Base-by-base conservation (phyloP, 2,888 invertebrate species). In the Julus scanicus region DNA sequence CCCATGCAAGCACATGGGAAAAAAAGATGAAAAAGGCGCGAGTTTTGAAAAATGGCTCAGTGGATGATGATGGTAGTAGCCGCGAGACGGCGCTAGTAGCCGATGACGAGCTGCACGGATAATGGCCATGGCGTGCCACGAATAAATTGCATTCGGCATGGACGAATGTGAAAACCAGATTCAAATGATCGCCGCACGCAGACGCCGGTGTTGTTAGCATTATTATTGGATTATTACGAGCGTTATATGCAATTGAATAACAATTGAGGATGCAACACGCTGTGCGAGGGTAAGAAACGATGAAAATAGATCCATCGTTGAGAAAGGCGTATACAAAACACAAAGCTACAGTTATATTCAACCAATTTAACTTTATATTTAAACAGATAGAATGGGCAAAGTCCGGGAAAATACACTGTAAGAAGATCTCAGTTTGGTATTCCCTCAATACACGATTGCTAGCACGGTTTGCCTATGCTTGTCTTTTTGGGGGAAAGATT, bases 1-100 rank as follows among this genome's bases (percentile, higher is more conserved):
- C 84, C 17, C 48, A 40, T 84, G 40, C 84, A 84, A 39, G 11
- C 13, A 4, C 40, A 87, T 87, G 88, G n/a, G n/a, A n/a, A n/a
- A n/a, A n/a, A n/a, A n/a, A n/a, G 85, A 87, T 37, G 39, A 63
- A 71, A 84, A 80, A 85, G 39, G 37, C 63, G 29, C 5, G 1
- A 17, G n/a, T 1, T 20, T 53, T 53, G 17, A 57, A 86, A 86
- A 48, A 17, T 11, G 49, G 57, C 4, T 17, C 86, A 53, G 71
- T 71, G 71, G 71, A 71, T 71, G 71, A 29, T n/a, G n/a, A n/a
- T 29, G 71, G 20, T 71, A 29, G 20, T 71, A 3, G 20, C 71
- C 71, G 71, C 29, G 20, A 71, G 29, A 29, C n/a, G 71, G 6
- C 71, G 71, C 71, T 71, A 71, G 71, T 71, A 9, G 71, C 71